Base-by-base conservation (phyloP, 1,140 invertebrate genomes). In the Trichogramma pretiosum region DNA sequence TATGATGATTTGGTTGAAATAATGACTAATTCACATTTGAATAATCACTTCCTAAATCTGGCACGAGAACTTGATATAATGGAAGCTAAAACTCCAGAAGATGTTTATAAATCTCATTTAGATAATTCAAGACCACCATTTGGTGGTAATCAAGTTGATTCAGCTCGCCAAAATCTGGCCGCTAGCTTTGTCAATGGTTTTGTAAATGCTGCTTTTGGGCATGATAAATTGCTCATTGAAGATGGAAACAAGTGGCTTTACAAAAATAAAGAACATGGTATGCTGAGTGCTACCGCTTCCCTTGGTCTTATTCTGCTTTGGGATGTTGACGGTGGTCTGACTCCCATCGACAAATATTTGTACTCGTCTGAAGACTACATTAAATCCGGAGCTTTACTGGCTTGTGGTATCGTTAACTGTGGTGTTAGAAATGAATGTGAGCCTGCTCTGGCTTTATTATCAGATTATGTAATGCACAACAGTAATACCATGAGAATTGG, bases 161-260 rank as follows among this genome's bases (percentile, higher is more conserved):
- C 93, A 0, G 94, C 93, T 0, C 76, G 93, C 44, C 93, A 97
- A 65, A 99, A 99, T 73, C 73, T 99, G 5, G 95, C 97, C 0
- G 89, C 96, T 1, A 96, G 93, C 46, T 98, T 99, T 72, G 97
- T 99, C 0, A 99, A 99, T 74, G 96, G 95, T 9, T 98, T 99
- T 68, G 95, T 99, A 0, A 99, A 99, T 68, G 93, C 93, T 37
- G 97, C 88, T 2, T 99, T 99, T 73, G 94, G 96, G 1, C 83
- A 92, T 23, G 97, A 99, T 64, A 99, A 99, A 69, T 76, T 99
- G 1, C 79, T 97, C 9, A 89, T 92, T 52, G 94, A 98, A 59
- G 93, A 98, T 70, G 93, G 93, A 3, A 95, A 93, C 59, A 97
- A 96, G 62, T 99, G 95, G 95, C 77, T 99, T 57, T 96, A 96